Base-by-base conservation (phyloP, 1,140 invertebrate species). In the Drosophila repleta region DNA sequence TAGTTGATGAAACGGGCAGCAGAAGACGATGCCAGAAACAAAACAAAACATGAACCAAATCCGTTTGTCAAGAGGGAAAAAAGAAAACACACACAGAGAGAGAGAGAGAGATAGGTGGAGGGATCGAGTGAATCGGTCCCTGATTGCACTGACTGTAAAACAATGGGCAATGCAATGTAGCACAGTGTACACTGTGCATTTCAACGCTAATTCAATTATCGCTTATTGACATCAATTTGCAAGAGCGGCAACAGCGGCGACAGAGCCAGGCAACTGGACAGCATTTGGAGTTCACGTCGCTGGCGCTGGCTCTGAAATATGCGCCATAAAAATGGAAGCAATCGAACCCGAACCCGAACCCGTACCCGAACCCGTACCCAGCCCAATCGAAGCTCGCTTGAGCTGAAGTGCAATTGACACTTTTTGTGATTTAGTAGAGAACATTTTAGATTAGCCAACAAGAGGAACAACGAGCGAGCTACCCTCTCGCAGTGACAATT, bases 141-240 rank as follows among this genome's bases (percentile, higher is more conserved):
- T 76, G 74, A 76, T 74, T 76, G 74, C 56, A 56, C 35, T 18
- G 64, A 61, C 41, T 46, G 62, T 64, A 75, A 75, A 61, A 71
- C 64, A 74, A 69, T 61, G 51, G 32, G 15, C 71, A 55, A 39
- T 74, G 74, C 66, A 75, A 75, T 78, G 75, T 77, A 65, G 75
- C 75, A 78, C 75, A 75, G 75, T 77, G 75, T 78, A 78, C 66
- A 78, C 62, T 78, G 72, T 66, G 72, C 66, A 74, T 74, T 62
- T 70, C 66, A 77, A 32, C 72, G 73, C 73, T 76, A 78, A 76
- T 76, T 76, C 74, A 76, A 76, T 76, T 76, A 76, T 76, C 71
- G 74, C 76, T 78, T 78, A 78, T 78, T 78, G 76, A 78, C 76
- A 78, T 66, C 76, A 75, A 78, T 78, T 78, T 75, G 73, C 62